A percentile compares a stretch with the other conserved stretches of the same genome.
Conservation (phyloP, 2,113 vertebrate genomes). For the Burhinus bistriatus region DNA sequence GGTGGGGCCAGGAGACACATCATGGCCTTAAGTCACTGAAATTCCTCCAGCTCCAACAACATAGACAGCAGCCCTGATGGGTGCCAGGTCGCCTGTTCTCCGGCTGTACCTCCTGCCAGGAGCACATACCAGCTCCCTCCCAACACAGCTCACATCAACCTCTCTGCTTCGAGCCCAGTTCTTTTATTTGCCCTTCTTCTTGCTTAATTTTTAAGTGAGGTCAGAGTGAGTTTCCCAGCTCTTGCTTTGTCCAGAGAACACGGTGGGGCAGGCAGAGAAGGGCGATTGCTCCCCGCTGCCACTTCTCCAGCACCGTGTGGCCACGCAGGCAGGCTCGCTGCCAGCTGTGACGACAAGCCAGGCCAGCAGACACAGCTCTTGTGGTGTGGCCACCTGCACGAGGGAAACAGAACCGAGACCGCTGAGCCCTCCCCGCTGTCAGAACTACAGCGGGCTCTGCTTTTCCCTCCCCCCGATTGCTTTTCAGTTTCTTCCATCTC, state of each 20-base stretch:
- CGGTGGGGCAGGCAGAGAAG: not conserved
- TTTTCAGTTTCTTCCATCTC: not conserved
- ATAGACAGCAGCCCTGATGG: accelerated
- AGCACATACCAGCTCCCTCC: not conserved
- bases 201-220: not conserved
- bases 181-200: not conserved
- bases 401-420: not conserved
- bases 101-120: not conserved
- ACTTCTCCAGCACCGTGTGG: not conserved
- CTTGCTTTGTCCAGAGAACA: not conserved
- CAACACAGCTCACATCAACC: not conserved
- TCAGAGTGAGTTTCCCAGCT: not conserved
- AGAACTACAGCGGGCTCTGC: not conserved
- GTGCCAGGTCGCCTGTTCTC: not conserved
- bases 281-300: accelerated
- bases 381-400: not conserved
- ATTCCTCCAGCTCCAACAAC: not conserved
- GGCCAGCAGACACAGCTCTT: not conserved
- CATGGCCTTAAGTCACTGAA: no score
- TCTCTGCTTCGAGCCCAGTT: not conserved
- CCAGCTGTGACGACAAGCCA: not conserved
- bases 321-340: not conserved
- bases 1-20: accelerated
- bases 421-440: not conserved
- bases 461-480: accelerated